Percentiles rank a stretch among this genome's conserved stretches.
phyloP scores from a whole-genome alignment of 2,113 vertebrate genomes.

The Hucho hucho region DNA sequence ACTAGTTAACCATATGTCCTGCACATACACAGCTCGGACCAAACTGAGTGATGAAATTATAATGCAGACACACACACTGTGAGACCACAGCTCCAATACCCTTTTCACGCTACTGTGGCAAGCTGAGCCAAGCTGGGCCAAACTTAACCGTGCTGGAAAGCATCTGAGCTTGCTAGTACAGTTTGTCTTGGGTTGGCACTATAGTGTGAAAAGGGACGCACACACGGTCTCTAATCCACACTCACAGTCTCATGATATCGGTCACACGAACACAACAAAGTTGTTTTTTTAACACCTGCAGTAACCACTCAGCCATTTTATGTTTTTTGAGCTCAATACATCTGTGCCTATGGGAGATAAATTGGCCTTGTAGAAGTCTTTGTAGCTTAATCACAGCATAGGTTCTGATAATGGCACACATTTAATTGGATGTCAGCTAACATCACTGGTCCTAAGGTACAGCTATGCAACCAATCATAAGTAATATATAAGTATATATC shows the following conservation, averaged over 20 bases:
- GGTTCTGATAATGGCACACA: no score
- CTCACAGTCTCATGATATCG: background rate
- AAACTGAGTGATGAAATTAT: background rate
- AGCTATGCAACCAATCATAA: background rate
- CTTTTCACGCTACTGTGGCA: background rate
- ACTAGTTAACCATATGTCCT: background rate
- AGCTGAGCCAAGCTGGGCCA: background rate
- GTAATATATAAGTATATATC: background rate
- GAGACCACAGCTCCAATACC: no score
- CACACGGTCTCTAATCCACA: background rate
- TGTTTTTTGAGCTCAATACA: slow-evolving; percentile 25
- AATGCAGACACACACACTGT: background rate
- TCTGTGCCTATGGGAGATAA: background rate
- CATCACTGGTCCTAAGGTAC: no score
- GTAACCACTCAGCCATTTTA: slow-evolving; percentile 56
- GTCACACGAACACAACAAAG: background rate
- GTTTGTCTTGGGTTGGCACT: background rate
- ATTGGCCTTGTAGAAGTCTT: background rate
- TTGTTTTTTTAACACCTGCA: slow-evolving; percentile 50
- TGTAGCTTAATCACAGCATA: background rate
- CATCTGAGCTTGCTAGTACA: background rate
- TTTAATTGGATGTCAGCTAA: background rate
- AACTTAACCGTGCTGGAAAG: background rate
- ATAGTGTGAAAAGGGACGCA: background rate
- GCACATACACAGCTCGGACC: background rate